Base-by-base conservation (phyloP, 2,113 vertebrate genomes). In the Heteronetta atricapilla region DNA sequence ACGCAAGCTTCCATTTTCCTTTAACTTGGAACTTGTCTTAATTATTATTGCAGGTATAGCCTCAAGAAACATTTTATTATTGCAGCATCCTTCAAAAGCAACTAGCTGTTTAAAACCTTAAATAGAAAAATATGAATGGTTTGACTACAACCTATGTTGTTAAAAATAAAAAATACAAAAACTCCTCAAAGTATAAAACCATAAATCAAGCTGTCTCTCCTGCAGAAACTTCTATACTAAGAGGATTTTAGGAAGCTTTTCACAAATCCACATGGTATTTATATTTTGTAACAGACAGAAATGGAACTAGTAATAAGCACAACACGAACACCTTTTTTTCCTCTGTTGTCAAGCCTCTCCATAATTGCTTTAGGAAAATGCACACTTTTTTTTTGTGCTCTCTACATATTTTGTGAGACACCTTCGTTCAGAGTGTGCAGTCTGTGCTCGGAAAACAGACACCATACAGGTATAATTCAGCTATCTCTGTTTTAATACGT, bases 31-130 rank as follows among this genome's bases (percentile, higher is more conserved):
- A 40, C 44, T 8, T 20, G 7, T 5, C 88, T 97, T 93, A 93
- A 91, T 91, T 88, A 95, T 86, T 91, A 95, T 90, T 48, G 66
- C 86, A 36, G 28, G 36, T 95, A 90, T 90, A 93, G 93, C 82
- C 90, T 2, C 1, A 78, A 93, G 73, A 93, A 60, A 6, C 64
- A 59, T 86, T 90, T 94, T 88, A 84, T 64, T 84, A 82, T 7
- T 1, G 84, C 4, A 4, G 66, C 38, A 92, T 88, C 48, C 36
- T 93, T 95, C 92, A 95, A 86, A 83, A 94, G 86, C 64, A 94
- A 89, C 60, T 76, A 66, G 44, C 75, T 75, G 34, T 86, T 96
- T 90, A 93, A 94, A 96, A 92, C 34, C 82, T 76, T 85, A 89
- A 93, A 81, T 11, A 82, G 64, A 81, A 66, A 82, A 95, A 75